phyloP scores from a whole-genome alignment of 2,797 vertebrate species.

The Tachyglossus aculeatus region DNA sequence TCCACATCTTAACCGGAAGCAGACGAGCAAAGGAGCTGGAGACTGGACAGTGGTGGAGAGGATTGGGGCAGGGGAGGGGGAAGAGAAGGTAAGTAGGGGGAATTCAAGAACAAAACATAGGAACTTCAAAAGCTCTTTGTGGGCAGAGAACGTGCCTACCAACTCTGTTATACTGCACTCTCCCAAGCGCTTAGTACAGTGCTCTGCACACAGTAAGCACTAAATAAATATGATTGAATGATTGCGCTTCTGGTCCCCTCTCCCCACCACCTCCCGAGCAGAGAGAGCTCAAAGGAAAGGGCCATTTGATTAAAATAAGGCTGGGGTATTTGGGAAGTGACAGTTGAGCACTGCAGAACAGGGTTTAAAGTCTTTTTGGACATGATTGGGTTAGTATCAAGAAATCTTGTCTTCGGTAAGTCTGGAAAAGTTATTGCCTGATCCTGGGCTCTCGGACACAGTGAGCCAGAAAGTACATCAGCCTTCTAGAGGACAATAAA shows the following conservation, averaged over 20 bases:
- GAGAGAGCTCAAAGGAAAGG: accelerated
- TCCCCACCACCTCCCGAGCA: background rate
- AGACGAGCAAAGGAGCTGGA: background rate
- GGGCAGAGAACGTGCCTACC: too few species aligned
- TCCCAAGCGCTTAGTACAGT: too few species aligned
- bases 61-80: background rate
- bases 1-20: background rate
- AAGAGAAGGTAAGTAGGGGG: background rate
- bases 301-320: accelerated
- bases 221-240: too few species aligned
- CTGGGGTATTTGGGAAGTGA: background rate
- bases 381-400: background rate
- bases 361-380: background rate
- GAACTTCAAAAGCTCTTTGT: too few species aligned
- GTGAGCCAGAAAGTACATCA: background rate
- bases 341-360: background rate
- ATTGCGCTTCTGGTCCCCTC: too few species aligned
- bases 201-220: too few species aligned
- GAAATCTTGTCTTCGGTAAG: background rate
- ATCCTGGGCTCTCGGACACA: background rate
- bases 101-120: too few species aligned
- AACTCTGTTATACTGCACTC: too few species aligned
- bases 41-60: too few species aligned
- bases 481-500: background rate
- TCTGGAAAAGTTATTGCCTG: background rate